Evolutionary conservation across 1,140 invertebrate species (phyloP).

Genomic region (Ectropis grisescens): DNA sequence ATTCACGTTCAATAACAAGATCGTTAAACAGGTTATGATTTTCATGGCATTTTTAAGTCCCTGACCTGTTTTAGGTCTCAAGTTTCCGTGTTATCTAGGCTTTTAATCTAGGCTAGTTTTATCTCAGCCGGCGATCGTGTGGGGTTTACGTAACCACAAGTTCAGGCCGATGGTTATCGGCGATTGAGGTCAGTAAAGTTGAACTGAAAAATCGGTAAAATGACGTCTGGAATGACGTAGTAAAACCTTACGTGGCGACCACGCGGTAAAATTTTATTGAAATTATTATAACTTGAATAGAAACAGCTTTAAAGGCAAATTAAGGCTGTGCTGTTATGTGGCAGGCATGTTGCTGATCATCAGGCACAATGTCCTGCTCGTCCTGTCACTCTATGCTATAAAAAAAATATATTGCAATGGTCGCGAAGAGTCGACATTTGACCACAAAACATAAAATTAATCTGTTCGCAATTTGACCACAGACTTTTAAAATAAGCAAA

Average conservation of each 20-base stretch:
- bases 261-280: neutral
- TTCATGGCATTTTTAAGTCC: too few species aligned
- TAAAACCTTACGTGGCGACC: neutral
- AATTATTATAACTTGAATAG: neutral
- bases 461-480: too few species aligned
- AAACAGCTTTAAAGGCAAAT: neutral
- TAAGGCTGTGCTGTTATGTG: too few species aligned
- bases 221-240: neutral
- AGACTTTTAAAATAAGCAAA: too few species aligned
- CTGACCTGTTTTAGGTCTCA: constrained; percentile 39
- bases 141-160: constrained; percentile 31
- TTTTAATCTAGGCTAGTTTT: too few species aligned
- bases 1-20: too few species aligned
- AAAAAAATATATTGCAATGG: neutral
- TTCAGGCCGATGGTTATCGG: constrained; percentile 27
- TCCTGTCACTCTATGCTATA: too few species aligned
- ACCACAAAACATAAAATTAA: neutral
- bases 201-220: constrained; percentile 6
- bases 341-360: too few species aligned
- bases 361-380: too few species aligned
- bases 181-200: constrained; percentile 16
- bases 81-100: constrained; percentile 16
- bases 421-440: neutral
- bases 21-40: too few species aligned
- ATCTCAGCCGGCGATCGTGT: constrained; percentile 5